Percentiles rank a stretch among this genome's conserved stretches.
These are phyloP conservation scores for Heliconius aoede DNA, from an alignment of 2,888 invertebrate species.

Conservation along the genomic window DNA sequence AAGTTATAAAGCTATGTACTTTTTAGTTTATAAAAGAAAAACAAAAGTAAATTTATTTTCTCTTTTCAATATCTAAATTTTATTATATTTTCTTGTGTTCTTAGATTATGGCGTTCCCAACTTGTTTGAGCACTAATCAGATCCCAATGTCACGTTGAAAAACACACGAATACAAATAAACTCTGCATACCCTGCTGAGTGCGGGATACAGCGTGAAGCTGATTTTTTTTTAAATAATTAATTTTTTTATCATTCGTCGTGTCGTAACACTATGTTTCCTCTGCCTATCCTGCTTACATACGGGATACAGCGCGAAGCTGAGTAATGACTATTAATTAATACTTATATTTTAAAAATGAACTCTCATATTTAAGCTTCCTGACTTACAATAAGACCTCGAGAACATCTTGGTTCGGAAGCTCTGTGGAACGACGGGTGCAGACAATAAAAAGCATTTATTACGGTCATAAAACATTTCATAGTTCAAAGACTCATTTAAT, in stretches of 20 bases:
- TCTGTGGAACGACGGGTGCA: conserved; percentile 23
- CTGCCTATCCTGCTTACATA: too few species aligned
- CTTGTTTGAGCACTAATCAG: neutral
- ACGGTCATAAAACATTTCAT: conserved; percentile 30
- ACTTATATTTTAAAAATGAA: neutral
- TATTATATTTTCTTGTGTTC: neutral
- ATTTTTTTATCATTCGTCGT: too few species aligned
- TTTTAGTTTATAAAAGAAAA: too few species aligned
- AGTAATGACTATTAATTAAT: neutral
- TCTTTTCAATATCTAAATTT: neutral
- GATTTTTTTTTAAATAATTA: neutral
- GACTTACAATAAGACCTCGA: neutral
- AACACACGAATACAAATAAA: too few species aligned
- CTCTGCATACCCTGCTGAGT: too few species aligned
- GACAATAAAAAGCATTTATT: conserved; percentile 36
- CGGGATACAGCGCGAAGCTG: too few species aligned
- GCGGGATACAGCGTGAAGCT: too few species aligned
- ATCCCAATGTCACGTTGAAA: neutral
- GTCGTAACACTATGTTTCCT: too few species aligned
- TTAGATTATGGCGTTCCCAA: neutral
- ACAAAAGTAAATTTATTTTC: too few species aligned
- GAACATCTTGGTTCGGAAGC: conserved; percentile 23
- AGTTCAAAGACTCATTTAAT: conserved; percentile 20
- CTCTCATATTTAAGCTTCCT: neutral
- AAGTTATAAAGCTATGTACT: too few species aligned